Evolutionary conservation across 2,888 invertebrate genomes (phyloP), one percentile per base, ranked within the genome.

Genomic region (Metellina segmentata): DNA sequence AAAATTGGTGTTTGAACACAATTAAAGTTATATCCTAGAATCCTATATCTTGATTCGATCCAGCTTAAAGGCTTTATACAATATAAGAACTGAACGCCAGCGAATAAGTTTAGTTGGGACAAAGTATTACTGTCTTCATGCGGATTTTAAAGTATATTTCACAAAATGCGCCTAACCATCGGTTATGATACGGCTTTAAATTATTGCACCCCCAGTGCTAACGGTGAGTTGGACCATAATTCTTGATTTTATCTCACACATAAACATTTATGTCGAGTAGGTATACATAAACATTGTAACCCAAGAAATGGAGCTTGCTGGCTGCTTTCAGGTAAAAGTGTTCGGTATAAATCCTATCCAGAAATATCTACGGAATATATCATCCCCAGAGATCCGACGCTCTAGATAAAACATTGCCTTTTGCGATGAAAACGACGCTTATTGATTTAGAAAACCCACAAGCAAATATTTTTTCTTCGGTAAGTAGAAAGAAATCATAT

Each of bases 401-500:
- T 74, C 85, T 34, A 85, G 85, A 85, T 85, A 85, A 85, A 85
- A 85, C 85, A 85, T 85, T 48, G 85, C 53, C 53, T 74, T 75
- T 61, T 72, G 75, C 74, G 75, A 75, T 85, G 85, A 85, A 85
- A 85, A 74, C 85, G 82, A 89, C 81, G 72, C 81, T 82, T 89
- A 89, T 82, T 89, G 89, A 82, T 82, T 89, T 69, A 89, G 77
- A 77, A 77, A 89, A 82, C 87, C 79, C 87, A 51, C 79, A 87
- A 87, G 79, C 79, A 82, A 82, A 82, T 75, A 82, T 77, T 77
- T 82, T 89, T 82, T 82, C 48, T 74, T 61, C 69, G 79, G 78
- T 79, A 87, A 71, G 87, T 53, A 48, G 52, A 85, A 79, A 79
- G 69, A 87, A 70, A 81, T 81, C 72, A 89, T 82, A 82, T 89